Evolutionary conservation across 2,888 invertebrate species (phyloP), one percentile per base, ranked within the genome.

Genomic region (Machimus atricapillus): DNA sequence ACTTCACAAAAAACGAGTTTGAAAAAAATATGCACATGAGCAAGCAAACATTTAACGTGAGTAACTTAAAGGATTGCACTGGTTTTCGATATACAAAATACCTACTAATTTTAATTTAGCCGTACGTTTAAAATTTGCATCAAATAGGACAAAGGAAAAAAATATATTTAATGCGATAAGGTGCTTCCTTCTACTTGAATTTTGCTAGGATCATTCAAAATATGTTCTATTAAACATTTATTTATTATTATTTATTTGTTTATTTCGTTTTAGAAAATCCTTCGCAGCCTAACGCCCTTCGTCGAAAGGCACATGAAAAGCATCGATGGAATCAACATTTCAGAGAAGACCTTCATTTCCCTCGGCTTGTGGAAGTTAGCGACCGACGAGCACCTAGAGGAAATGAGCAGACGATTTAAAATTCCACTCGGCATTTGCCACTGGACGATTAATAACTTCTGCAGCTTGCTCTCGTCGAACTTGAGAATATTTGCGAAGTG

Each of bases 321-420:
- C 73, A 88, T 89, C 0, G 88, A 89, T 34, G 89, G 88, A 40
- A 88, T 89, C 0, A 89, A 88, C 0, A 89, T 90, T 19, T 90
- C 91, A 3, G 90, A 91, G 0, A 91, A 91, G 85, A 91, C 91
- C 0, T 90, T 90, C 3, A 90, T 92, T 3, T 91, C 92, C 0
- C 88, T 92, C 19, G 90, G 92, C 1, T 82, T 92, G 14, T 92
- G 92, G 92, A 92, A 92, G 85, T 88, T 92, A 2, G 89, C 91
- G 16, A 92, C 92, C 3, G 91, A 92, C 87, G 92, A 92, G 78
- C 92, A 92, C 83, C 92, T 92, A 46, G 92, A 92, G 79, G 91
- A 92, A 87, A 92, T 92, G 79, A 89, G 91, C 0, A 90, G 90
- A 2, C 91, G 91, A 73, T 92, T 92, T 87, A 90, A 91, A 46